Percentiles rank a stretch among this genome's conserved stretches.
These are phyloP conservation scores for Salvelinus sp. DNA, from an alignment of 2,113 vertebrate species.

Conservation along the genomic window DNA sequence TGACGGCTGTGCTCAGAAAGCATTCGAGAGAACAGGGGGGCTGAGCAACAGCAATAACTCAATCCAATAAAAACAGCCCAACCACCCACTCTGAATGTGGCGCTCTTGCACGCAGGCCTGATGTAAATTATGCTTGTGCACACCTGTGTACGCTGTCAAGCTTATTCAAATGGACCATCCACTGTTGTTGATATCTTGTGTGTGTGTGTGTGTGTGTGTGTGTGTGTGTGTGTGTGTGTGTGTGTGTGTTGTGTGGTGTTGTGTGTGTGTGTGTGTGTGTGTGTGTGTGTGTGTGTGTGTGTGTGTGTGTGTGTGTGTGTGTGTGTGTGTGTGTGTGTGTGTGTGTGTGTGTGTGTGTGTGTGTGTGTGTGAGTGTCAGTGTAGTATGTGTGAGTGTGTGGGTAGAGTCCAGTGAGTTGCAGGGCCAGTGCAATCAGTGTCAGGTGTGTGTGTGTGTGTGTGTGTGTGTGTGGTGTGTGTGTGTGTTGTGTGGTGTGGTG, in stretches of 20 bases:
- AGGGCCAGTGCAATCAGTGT: too few species aligned
- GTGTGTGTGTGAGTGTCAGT: too few species aligned
- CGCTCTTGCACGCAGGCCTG: background rate
- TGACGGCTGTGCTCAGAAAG: background rate
- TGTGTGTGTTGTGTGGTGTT: background rate
- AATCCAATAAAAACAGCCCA: constrained; percentile 2
- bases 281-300: background rate
- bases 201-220: background rate
- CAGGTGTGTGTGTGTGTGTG: background rate
- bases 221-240: constrained; percentile 1
- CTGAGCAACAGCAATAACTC: background rate
- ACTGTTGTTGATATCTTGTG: background rate
- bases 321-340: too few species aligned
- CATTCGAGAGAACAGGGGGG: background rate
- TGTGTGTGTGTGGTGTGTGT: background rate
- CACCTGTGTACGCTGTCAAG: background rate
- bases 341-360: too few species aligned
- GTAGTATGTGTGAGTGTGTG: too few species aligned
- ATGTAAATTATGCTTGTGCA: background rate
- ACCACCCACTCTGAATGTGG: background rate
- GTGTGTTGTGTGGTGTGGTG: background rate
- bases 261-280: background rate
- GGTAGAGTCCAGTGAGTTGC: too few species aligned
- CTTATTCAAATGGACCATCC: constrained; percentile 23
- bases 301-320: too few species aligned